Evolutionary conservation across 2,888 invertebrate species (phyloP).

Genomic region (Campaea margaritaria): DNA sequence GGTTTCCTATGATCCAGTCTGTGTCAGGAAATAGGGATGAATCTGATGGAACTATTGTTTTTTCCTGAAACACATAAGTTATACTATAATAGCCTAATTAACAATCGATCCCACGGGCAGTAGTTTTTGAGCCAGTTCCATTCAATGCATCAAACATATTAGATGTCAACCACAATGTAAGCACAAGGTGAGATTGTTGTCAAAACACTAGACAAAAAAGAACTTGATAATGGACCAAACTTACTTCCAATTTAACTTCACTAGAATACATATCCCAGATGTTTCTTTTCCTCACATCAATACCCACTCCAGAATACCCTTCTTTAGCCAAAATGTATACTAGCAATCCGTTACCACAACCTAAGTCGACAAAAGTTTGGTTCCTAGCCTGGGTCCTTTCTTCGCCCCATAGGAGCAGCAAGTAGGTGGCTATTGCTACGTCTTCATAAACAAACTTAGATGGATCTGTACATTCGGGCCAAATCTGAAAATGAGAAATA

Average conservation of each 20-base stretch:
- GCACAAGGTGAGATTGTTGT: no score
- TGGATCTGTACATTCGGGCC: conserved; percentile 98
- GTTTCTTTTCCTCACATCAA: conserved; percentile 93
- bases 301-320: conserved; percentile 92
- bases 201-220: no score
- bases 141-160: no score
- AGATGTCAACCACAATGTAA: no score
- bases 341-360: conserved; percentile 98
- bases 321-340: conserved; percentile 94
- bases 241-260: conserved; percentile 87
- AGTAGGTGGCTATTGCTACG: conserved; percentile 95
- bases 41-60: conserved; percentile 88
- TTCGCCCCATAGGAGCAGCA: conserved; percentile 92
- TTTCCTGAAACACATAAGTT: conserved; percentile 79
- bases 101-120: no score
- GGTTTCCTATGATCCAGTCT: conserved; percentile 99
- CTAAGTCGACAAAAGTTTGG: conserved; percentile 95
- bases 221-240: conserved; percentile 15
- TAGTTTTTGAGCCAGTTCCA: no score
- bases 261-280: conserved; percentile 94
- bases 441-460: conserved; percentile 98
- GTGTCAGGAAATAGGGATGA: conserved; percentile 88
- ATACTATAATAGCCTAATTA: neutral
- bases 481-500: conserved; percentile 87
- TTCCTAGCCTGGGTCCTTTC: conserved; percentile 61